Conservation (phyloP, 2,113 vertebrate genomes). For the Pipra filicauda region DNA sequence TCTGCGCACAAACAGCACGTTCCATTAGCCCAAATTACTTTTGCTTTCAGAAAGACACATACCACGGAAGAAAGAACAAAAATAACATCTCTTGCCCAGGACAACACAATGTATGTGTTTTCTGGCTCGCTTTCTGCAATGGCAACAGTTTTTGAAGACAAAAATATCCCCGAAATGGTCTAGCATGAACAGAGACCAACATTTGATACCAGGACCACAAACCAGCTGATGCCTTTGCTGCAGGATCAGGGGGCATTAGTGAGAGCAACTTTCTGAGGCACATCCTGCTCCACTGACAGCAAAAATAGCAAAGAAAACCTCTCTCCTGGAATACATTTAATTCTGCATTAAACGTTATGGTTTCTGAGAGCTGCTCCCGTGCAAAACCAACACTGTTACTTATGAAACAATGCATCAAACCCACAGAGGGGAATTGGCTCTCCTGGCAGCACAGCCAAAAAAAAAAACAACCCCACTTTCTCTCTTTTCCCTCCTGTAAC, state of each 20-base stretch:
- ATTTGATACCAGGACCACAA: not conserved
- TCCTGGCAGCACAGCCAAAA: not conserved
- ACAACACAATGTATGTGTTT: not conserved
- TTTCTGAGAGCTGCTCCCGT: conserved; percentile 8
- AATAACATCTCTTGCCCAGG: not conserved
- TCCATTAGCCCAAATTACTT: not conserved
- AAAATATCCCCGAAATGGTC: not conserved
- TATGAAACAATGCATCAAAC: conserved; percentile 38
- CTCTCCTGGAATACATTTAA: not conserved
- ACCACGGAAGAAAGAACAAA: not conserved
- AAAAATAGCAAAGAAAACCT: not conserved
- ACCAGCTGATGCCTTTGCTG: not conserved
- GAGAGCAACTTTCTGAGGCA: not conserved
- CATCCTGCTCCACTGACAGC: not conserved
- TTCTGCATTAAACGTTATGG: not conserved
- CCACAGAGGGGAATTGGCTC: conserved; percentile 42
- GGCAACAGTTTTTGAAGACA: not conserved
- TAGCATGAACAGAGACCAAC: not conserved
- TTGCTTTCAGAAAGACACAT: not conserved
- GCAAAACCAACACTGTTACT: conserved; percentile 31
- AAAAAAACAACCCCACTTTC: not conserved
- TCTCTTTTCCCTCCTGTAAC: not conserved
- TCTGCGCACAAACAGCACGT: not conserved
- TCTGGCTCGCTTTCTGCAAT: not conserved
- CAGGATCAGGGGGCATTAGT: not conserved